phyloP scores from a whole-genome alignment of 92 coral and sea anemone species.

The Actinernus sp. region DNA sequence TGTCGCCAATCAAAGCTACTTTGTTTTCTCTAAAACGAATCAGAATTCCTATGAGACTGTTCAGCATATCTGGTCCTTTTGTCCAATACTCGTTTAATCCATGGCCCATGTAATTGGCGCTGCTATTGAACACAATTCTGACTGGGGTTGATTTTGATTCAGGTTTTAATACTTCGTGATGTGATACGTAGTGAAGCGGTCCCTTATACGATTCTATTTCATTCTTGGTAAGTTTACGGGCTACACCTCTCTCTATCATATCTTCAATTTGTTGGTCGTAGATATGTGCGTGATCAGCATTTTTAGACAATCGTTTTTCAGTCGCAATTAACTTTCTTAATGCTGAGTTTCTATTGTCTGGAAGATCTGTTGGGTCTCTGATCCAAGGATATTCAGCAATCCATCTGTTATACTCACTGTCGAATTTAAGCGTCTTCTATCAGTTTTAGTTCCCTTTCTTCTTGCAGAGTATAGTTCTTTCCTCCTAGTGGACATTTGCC shows the following conservation, averaged over 20 bases:
- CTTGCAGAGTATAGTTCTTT: no score
- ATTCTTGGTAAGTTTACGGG: background rate
- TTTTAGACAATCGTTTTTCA: no score
- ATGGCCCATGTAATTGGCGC: conserved; percentile 31
- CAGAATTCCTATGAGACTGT: conserved; percentile 40
- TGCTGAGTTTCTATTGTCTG: no score
- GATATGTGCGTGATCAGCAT: background rate
- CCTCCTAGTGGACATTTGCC: no score
- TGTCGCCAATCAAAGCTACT: conserved; percentile 34
- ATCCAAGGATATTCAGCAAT: no score
- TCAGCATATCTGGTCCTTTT: conserved; percentile 48
- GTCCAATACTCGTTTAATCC: conserved; percentile 65
- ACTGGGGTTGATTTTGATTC: conserved; percentile 65
- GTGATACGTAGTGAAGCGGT: background rate
- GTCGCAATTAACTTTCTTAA: no score
- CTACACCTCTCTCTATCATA: conserved; percentile 8
- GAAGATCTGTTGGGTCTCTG: no score
- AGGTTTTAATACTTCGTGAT: conserved; percentile 54
- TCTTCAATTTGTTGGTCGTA: conserved; percentile 11
- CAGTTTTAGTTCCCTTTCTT: no score
- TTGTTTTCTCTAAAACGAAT: conserved; percentile 50
- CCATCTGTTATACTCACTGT: no score
- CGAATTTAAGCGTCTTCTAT: no score
- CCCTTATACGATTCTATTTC: background rate
- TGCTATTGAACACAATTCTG: conserved; percentile 57